Base-by-base conservation (phyloP, 2,888 invertebrate genomes). In the Melolontha melolontha region DNA sequence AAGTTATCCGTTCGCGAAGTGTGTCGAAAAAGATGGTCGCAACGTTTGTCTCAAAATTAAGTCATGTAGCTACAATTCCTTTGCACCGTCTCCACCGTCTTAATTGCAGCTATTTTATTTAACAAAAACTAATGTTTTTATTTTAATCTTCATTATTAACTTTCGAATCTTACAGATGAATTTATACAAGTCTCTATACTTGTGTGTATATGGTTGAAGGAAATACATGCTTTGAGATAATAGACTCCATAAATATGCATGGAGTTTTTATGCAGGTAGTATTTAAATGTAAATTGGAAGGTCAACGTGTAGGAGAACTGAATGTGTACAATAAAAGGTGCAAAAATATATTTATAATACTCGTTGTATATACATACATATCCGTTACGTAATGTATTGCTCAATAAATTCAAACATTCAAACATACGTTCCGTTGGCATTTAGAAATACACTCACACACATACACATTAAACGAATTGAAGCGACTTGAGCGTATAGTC, bases 241-340 rank as follows among this genome's bases (percentile, higher is more conserved):
- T 47, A 11, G 34, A 42, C 52, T 16, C 16, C 14, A 54, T 54
- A 54, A 64, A 54, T 64, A 54, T 44, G 52, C 17, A 54, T 47
- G 64, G 27, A 17, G 17, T 66, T 66, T 66, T 57, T 39, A 57
- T 66, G 49, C 66, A 66, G 66, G 66, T 66, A 66, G 66, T 57
- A 57, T 57, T 66, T 57, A 40, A n/a, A 66, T 66, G 57, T 55
- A 66, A 57, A 49, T 55, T 55, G 44, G 57, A 66, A 66, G 66
- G 66, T 49, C 57, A 66, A 66, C 66, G 49, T 57, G 66, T 66
- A 57, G 66, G 66, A 66, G 55, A 66, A 54, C 49, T 55, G 34
- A 66, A 57, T 54, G 57, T 54, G 39, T 54, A 66, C 44, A 54
- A 49, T 66, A 55, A 47, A 66, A 49, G 49, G 47, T 62, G 59